Evolutionary conservation across 2,113 vertebrate species (phyloP).

Genomic region (Serinus canaria): DNA sequence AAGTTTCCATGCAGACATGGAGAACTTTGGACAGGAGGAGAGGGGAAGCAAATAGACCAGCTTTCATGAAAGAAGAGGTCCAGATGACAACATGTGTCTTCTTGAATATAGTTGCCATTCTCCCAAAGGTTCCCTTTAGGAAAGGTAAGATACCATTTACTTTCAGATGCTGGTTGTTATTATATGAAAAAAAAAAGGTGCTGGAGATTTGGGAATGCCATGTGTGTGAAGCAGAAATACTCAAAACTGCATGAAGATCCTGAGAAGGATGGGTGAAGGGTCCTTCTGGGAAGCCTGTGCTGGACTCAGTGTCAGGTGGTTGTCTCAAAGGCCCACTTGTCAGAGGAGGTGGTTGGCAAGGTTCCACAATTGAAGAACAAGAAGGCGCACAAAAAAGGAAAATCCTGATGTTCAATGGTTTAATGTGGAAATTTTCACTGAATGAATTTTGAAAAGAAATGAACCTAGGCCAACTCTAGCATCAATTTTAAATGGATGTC

Average conservation of each 20-base stretch:
- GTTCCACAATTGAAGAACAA: neutral
- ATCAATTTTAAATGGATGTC: neutral
- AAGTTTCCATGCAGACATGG: neutral
- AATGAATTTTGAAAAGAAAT: neutral
- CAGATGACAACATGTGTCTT: neutral
- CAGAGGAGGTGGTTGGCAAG: neutral
- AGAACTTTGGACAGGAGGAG: neutral
- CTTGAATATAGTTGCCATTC: neutral
- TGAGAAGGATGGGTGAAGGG: neutral
- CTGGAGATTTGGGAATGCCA: neutral
- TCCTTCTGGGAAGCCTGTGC: neutral
- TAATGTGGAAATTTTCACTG: neutral
- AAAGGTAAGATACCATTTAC: neutral
- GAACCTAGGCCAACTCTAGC: neutral
- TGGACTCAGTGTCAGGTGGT: neutral
- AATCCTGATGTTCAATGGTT: fast-evolving
- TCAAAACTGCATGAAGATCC: neutral
- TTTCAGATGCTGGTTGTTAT: neutral
- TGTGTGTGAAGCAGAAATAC: neutral
- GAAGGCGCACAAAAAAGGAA: neutral
- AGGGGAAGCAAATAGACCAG: neutral
- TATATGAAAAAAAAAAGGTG: neutral
- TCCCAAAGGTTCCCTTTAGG: neutral
- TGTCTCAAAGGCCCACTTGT: neutral
- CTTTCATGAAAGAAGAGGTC: neutral